Conservation (phyloP, 2,888 invertebrate species). For the Drosophila limbata region DNA sequence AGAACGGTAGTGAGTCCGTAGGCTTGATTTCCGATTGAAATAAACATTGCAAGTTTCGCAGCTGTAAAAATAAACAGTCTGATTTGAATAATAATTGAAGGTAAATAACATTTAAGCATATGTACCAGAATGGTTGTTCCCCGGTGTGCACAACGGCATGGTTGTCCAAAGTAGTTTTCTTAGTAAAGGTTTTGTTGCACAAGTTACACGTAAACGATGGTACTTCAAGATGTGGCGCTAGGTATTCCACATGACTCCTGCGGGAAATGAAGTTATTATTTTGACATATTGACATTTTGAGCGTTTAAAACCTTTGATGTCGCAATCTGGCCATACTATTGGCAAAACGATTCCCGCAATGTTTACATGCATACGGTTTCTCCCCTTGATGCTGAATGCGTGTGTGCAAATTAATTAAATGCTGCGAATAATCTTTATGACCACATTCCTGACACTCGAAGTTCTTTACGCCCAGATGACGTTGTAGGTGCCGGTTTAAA, state of each 20-base stretch:
- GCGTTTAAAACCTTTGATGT: slow-evolving; percentile 42
- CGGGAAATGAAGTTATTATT: neutral
- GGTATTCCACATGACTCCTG: slow-evolving; percentile 40
- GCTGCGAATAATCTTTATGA: slow-evolving; percentile 36
- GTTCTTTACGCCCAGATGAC: slow-evolving; percentile 36
- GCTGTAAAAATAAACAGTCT: slow-evolving; percentile 23
- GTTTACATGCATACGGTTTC: slow-evolving; percentile 53
- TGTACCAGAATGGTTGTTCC: slow-evolving; percentile 53
- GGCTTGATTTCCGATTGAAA: slow-evolving; percentile 56
- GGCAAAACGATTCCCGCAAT: slow-evolving; percentile 32
- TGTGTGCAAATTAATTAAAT: slow-evolving; percentile 50
- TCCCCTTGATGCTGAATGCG: slow-evolving; percentile 54
- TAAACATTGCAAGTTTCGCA: slow-evolving; percentile 49
- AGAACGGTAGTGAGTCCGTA: slow-evolving; percentile 43
- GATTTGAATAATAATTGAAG: neutral
- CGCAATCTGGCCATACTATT: slow-evolving; percentile 43
- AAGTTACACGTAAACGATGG: slow-evolving; percentile 24
- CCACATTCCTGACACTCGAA: slow-evolving; percentile 46
- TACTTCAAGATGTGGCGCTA: neutral
- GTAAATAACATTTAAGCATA: neutral
- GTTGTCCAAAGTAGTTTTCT: slow-evolving; percentile 25
- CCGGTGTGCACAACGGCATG: slow-evolving; percentile 61
- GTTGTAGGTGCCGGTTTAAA: slow-evolving; percentile 41
- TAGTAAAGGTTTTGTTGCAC: slow-evolving; percentile 43
- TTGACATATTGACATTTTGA: neutral